Percentiles rank a stretch among this genome's conserved stretches.
phyloP scores from a whole-genome alignment of 2,113 vertebrate species.

The Chelonoidis abingdonii region DNA sequence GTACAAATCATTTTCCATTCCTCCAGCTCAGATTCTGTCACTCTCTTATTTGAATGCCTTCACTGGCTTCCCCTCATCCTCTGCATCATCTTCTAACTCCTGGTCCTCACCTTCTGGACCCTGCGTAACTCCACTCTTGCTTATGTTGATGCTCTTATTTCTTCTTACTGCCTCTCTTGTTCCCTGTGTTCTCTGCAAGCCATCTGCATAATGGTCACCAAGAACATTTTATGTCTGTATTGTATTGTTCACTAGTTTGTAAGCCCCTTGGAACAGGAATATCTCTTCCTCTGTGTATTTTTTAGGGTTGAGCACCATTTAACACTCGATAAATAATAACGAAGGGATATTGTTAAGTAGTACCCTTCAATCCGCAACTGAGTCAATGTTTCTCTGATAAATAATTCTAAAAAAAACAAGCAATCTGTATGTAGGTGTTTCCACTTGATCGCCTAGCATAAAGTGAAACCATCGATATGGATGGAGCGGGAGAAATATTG shows the following conservation, averaged over 20 bases:
- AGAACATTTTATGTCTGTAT: neutral
- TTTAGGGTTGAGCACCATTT: neutral
- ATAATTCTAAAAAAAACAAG: neutral
- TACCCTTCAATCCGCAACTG: neutral
- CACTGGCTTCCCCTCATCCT: neutral
- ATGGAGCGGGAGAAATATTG: constrained; percentile 35
- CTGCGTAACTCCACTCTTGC: neutral
- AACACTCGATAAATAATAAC: neutral
- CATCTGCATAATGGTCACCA: neutral
- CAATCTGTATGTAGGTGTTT: neutral
- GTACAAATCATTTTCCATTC: neutral
- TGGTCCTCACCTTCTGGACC: neutral
- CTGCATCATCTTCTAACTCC: neutral
- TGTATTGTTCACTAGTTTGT: neutral
- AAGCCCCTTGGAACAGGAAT: neutral
- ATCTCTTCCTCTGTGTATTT: neutral
- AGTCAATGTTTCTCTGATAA: neutral
- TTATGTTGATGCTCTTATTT: neutral
- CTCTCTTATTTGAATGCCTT: neutral
- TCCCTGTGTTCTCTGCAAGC: neutral
- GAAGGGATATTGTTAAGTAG: neutral
- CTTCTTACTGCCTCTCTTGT: neutral
- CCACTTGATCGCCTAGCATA: neutral
- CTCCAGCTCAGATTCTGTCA: neutral
- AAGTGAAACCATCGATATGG: constrained; percentile 10